Conservation (phyloP, 2,888 invertebrate species). For the Lobophora halterata region DNA sequence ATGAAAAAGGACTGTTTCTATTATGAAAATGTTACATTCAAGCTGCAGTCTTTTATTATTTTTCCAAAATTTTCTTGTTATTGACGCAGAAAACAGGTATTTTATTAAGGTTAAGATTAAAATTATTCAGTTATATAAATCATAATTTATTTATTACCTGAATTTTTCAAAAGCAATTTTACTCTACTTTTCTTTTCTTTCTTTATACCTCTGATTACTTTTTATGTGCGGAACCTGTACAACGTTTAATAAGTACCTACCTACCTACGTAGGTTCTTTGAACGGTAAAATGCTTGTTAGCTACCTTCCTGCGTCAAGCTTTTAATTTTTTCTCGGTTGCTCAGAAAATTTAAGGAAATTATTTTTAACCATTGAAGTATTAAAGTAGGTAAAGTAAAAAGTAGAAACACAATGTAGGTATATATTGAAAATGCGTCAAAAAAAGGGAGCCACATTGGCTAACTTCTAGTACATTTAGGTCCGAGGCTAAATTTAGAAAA, state of each 20-base stretch:
- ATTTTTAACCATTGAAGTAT: too few species aligned
- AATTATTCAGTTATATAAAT: too few species aligned
- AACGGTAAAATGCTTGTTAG: conserved; percentile 26
- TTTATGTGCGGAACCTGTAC: conserved; percentile 7
- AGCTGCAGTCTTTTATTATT: not conserved
- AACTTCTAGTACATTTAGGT: too few species aligned
- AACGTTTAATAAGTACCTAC: conserved; percentile 11
- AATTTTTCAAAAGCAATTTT: not conserved
- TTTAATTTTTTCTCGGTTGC: conserved; percentile 13
- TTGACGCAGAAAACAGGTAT: too few species aligned
- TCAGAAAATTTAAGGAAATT: not conserved
- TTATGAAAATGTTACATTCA: not conserved
- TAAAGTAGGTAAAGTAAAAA: too few species aligned
- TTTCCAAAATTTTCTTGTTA: not conserved
- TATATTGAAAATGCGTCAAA: too few species aligned
- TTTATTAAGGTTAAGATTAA: not conserved
- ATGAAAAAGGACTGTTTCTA: too few species aligned
- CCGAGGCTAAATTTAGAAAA: too few species aligned
- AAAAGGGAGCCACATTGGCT: too few species aligned
- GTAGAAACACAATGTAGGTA: too few species aligned
- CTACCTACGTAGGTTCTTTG: conserved; percentile 27
- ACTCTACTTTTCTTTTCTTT: not conserved
- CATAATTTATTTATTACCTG: too few species aligned
- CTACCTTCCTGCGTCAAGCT: conserved; percentile 18
- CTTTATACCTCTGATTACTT: conserved; percentile 13